Conservation (phyloP, 2,797 vertebrate genomes). For the Eulemur coronatus region DNA sequence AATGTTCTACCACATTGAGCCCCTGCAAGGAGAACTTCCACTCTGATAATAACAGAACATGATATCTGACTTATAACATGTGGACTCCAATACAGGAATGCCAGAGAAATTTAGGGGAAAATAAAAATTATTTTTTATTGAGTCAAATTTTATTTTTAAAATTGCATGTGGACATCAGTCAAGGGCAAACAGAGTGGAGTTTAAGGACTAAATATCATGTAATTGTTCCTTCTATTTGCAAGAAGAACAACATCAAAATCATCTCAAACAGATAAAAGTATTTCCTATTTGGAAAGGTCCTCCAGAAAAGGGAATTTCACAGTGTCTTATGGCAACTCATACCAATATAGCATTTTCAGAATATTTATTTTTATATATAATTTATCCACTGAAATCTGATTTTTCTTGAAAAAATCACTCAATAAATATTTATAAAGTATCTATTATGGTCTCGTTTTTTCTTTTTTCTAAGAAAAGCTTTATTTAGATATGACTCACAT, state of each 20-base stretch:
- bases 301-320: neutral
- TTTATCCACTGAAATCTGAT: neutral
- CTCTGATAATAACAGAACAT: neutral
- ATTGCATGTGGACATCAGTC: neutral
- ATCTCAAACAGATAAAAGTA: neutral
- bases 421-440: neutral
- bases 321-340: neutral
- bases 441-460: neutral
- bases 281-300: neutral
- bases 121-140: neutral
- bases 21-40: neutral
- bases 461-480: neutral
- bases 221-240: neutral
- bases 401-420: neutral
- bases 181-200: neutral
- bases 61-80: neutral
- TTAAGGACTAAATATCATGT: neutral
- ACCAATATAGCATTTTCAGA: neutral
- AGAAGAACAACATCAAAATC: neutral
- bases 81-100: neutral
- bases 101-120: neutral
- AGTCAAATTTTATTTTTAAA: conserved; percentile 19
- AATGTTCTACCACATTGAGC: neutral
- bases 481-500: neutral
- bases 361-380: neutral